phyloP scores from a whole-genome alignment of 2,888 invertebrate species.

The Eulithis testata region DNA sequence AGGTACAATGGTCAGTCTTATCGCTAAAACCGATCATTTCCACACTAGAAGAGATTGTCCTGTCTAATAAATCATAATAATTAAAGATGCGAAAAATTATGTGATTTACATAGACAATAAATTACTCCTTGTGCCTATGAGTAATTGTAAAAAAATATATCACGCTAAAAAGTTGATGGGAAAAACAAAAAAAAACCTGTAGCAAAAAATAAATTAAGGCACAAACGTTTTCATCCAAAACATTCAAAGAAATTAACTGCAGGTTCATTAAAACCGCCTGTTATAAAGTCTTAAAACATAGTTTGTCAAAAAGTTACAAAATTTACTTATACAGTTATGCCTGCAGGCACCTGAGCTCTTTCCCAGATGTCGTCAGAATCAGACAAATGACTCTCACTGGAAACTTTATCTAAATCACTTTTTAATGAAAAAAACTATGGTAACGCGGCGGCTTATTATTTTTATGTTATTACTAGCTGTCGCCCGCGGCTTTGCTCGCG shows the following conservation, averaged over 20 bases:
- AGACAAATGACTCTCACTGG: conserved; percentile 56
- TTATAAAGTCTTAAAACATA: conserved; percentile 2
- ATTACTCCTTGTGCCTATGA: too few relatives aligned
- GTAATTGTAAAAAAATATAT: too few relatives aligned
- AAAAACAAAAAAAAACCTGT: too few relatives aligned
- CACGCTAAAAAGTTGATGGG: too few relatives aligned
- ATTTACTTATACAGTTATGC: conserved; percentile 17
- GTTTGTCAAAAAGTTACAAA: conserved; percentile 15
- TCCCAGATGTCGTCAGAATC: conserved; percentile 56
- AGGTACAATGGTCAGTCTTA: too few relatives aligned
- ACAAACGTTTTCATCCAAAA: not conserved
- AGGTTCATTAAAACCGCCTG: conserved; percentile 11
- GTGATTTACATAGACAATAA: too few relatives aligned
- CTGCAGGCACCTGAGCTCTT: conserved; percentile 22
- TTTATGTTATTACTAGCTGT: not conserved
- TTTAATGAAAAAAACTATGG: conserved; percentile 51
- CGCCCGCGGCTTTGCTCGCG: too few relatives aligned
- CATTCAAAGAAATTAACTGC: conserved; percentile 5
- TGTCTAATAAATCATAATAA: too few relatives aligned
- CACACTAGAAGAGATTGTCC: too few relatives aligned
- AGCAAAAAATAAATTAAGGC: not conserved
- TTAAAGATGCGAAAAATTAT: too few relatives aligned
- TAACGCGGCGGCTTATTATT: conserved; percentile 9
- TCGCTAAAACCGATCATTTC: too few relatives aligned
- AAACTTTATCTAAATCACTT: conserved; percentile 56